phyloP scores from a whole-genome alignment of 2,113 vertebrate species.

The Pedetes capensis region DNA sequence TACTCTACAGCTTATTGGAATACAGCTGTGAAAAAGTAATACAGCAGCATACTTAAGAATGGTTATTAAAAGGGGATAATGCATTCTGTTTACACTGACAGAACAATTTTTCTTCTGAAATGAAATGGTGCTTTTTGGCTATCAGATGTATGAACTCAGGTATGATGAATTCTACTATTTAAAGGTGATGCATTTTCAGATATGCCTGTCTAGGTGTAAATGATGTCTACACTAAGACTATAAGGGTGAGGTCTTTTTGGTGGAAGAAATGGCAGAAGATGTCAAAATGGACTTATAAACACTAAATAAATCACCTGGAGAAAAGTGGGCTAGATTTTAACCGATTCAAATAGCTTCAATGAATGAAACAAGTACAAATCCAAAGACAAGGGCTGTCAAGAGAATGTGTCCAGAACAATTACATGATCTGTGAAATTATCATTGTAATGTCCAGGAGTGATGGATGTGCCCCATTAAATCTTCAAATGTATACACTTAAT shows the following conservation, averaged over 20 bases:
- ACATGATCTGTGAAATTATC: conserved; percentile 68
- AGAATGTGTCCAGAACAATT: conserved; percentile 61
- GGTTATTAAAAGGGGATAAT: conserved; percentile 88
- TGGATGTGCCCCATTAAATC: conserved; percentile 66
- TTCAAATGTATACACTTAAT: conserved; percentile 65
- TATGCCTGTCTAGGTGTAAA: conserved; percentile 81
- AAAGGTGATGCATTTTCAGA: conserved; percentile 85
- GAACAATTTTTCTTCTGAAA: conserved; percentile 85
- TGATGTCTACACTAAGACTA: conserved; percentile 79
- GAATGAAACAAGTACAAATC: conserved; percentile 68
- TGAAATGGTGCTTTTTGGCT: conserved; percentile 84
- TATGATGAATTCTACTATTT: conserved; percentile 84
- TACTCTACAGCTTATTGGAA: conserved; percentile 88
- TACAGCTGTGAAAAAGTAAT: conserved; percentile 88
- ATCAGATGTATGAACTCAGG: conserved; percentile 83
- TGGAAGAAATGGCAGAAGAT: conserved; percentile 73
- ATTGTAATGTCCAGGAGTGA: conserved; percentile 30
- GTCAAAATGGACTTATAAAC: conserved; percentile 77
- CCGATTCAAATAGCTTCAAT: conserved; percentile 65
- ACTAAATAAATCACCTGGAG: conserved; percentile 78
- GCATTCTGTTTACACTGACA: conserved; percentile 88
- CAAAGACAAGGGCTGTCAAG: conserved; percentile 55
- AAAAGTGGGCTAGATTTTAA: conserved; percentile 74
- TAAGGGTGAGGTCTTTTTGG: conserved; percentile 71
- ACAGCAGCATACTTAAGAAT: conserved; percentile 86